These are phyloP conservation scores for Phataginus tetradactyla DNA, from an alignment of 2,797 vertebrate species.

Conservation along the genomic window DNA sequence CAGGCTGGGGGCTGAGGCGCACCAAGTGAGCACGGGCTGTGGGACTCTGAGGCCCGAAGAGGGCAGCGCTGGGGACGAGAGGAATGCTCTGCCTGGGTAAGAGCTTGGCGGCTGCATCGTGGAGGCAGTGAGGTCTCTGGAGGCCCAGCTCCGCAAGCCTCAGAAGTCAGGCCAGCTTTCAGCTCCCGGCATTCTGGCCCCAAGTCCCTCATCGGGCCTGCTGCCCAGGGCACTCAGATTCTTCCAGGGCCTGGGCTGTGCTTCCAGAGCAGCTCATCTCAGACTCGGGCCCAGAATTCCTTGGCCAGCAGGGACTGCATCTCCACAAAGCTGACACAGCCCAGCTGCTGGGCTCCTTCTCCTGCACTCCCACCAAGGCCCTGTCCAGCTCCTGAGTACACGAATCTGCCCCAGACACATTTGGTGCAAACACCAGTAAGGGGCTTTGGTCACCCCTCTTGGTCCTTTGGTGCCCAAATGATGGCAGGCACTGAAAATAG, in stretches of 20 bases:
- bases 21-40: fast-evolving
- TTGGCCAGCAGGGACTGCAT: background rate
- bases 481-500: fast-evolving
- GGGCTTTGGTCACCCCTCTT: background rate
- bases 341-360: constrained; percentile 68
- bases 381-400: background rate
- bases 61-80: background rate
- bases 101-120: background rate
- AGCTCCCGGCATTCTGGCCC: constrained; percentile 74
- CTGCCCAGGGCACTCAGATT: constrained; percentile 60
- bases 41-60: background rate
- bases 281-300: constrained; percentile 54
- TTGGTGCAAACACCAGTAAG: fast-evolving
- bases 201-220: constrained; percentile 63
- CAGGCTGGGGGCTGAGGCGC: background rate
- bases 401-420: fast-evolving
- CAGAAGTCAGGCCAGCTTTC: constrained; percentile 77
- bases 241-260: constrained; percentile 63
- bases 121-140: background rate
- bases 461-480: background rate
- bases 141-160: constrained; percentile 59
- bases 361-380: background rate
- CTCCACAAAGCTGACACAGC: constrained; percentile 37
- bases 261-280: constrained; percentile 66
- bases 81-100: background rate